Evolutionary conservation across 2,888 invertebrate genomes (phyloP).

Genomic region (Protophormia terraenovae): DNA sequence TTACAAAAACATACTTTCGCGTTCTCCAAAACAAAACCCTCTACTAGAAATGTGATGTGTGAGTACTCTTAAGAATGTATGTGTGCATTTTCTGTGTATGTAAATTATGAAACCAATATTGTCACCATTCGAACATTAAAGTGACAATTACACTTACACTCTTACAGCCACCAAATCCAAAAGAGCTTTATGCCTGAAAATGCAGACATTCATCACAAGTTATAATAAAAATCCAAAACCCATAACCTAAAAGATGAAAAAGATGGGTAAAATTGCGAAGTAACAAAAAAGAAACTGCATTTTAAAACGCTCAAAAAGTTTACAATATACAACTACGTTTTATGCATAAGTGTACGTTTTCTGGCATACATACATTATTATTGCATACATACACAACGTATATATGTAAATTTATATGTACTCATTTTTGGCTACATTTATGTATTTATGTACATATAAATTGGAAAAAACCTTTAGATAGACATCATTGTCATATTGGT

Average conservation of each 20-base stretch:
- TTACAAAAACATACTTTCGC: neutral
- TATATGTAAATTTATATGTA: neutral
- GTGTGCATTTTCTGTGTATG: neutral
- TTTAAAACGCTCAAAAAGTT: slow-evolving; percentile 34
- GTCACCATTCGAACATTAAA: slow-evolving; percentile 55
- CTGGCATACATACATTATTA: neutral
- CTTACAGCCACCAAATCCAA: slow-evolving; percentile 3
- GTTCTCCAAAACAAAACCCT: neutral
- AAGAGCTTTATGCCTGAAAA: slow-evolving; percentile 17
- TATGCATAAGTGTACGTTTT: no score
- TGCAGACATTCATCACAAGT: slow-evolving; percentile 51
- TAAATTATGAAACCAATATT: slow-evolving; percentile 39
- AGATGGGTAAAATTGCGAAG: slow-evolving; percentile 4
- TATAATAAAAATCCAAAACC: slow-evolving; percentile 14
- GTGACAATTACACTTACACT: slow-evolving; percentile 48
- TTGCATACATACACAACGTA: neutral
- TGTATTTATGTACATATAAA: neutral
- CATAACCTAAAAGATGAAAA: slow-evolving; percentile 9
- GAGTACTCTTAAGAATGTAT: neutral
- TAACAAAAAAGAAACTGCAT: neutral
- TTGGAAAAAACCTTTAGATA: slow-evolving; percentile 28
- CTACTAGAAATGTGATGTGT: neutral
- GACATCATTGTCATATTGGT: slow-evolving; percentile 54
- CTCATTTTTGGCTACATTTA: slow-evolving; percentile 25
- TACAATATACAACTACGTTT: slow-evolving; percentile 19